Percentiles rank a stretch among this genome's conserved stretches.
These are phyloP conservation scores for Cataglyphis rosenhaueri DNA, from an alignment of 2,888 invertebrate species.

Conservation along the genomic window DNA sequence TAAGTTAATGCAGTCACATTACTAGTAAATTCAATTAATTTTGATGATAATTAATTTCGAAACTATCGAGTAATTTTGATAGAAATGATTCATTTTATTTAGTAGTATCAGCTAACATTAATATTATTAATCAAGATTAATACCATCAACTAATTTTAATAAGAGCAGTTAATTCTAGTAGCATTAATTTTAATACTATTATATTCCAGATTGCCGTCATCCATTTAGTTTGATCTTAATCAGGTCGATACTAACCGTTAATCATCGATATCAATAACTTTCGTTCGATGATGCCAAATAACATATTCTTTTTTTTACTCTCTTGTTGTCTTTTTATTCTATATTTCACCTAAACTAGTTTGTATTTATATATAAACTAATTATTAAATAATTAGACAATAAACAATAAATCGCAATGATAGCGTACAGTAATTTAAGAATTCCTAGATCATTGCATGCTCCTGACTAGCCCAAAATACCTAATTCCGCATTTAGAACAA, in stretches of 20 bases:
- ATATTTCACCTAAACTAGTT: neutral
- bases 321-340: neutral
- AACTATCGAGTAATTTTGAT: conserved; percentile 5
- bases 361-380: conserved; percentile 25
- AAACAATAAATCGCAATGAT: conserved; percentile 7
- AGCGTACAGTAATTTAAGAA: conserved; percentile 11
- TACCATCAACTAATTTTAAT: conserved; percentile 21
- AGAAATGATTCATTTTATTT: neutral
- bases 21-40: neutral
- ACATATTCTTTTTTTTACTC: conserved; percentile 1
- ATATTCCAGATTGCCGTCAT: neutral
- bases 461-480: neutral
- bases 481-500: neutral
- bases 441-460: neutral
- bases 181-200: conserved; percentile 8
- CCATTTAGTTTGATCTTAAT: conserved; percentile 6
- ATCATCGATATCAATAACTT: neutral
- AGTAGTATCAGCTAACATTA: neutral
- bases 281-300: neutral
- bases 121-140: conserved; percentile 17
- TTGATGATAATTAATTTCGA: neutral
- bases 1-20: neutral
- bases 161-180: conserved; percentile 10
- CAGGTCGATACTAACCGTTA: neutral
- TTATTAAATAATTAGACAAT: conserved; percentile 20